Evolutionary conservation across 2,797 vertebrate genomes (phyloP), one percentile per base, ranked within the genome.

Genomic region (Menidia menidia): DNA sequence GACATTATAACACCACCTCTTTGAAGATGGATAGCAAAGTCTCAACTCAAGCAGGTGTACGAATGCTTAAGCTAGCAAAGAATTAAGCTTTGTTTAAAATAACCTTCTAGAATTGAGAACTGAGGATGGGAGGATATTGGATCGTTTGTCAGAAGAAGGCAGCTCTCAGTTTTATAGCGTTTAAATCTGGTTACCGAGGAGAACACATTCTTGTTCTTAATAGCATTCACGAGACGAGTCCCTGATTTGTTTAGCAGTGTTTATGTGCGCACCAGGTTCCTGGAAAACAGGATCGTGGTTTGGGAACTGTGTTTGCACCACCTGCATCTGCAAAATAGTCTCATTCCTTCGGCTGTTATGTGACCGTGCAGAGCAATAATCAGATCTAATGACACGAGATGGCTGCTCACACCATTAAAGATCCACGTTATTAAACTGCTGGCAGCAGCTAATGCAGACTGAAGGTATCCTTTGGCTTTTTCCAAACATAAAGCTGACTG

Each of bases 391-490:
- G 76, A 84, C 73, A 84, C 2, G 0, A 52, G 55, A 65, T 68
- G 81, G 44, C 75, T 71, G 65, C 67, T 85, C 39, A 60, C 83
- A 68, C 67, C 59, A 81, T 78, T 72, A 78, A 64, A 73, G 47
- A 75, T 68, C 60, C 60, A 44, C 43, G 31, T 19, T 71, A 71
- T 77, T 76, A 80, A 79, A 84, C 32, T 52, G 18, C 11, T 83
- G 84, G 79, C 83, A 53, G 61, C 41, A 66, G 66, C 11, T 16
- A 25, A 39, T 18, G 41, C 54, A 61, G 64, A 80, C 64, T 69
- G 47, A 79, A 79, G 44, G 71, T 69, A 74, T 86, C 82, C 61
- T 77, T 84, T 88, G 54, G 58, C 52, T 77, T 88, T 83, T 75
- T 71, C 72, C 70, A 70, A 77, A 81, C 62, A 76, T 57, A 63